These are phyloP conservation scores for Xiphorhynchus erythropygius DNA, from an alignment of 2,797 vertebrate species.

Conservation along the genomic window DNA sequence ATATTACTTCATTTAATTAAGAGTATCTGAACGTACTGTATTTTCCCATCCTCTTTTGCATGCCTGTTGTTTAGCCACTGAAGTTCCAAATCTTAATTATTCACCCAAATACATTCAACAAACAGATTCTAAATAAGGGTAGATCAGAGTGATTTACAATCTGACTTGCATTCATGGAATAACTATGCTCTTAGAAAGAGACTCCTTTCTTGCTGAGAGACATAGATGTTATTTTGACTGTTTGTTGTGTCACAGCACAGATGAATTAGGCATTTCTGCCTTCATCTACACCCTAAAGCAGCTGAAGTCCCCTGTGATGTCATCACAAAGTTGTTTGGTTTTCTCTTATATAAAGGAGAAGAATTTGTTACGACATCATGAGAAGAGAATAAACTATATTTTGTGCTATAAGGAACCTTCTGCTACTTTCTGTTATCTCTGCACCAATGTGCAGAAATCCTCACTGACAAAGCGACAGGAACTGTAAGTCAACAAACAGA, in stretches of 20 bases:
- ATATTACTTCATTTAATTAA: conserved; percentile 14
- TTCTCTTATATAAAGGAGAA: conserved; percentile 41
- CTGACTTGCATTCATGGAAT: conserved; percentile 71
- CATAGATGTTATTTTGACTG: conserved; percentile 67
- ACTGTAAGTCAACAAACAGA: conserved; percentile 37
- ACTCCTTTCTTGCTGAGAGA: conserved; percentile 60
- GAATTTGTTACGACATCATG: conserved; percentile 63
- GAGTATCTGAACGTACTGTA: conserved; percentile 44
- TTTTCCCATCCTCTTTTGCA: conserved; percentile 49
- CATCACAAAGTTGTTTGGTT: conserved; percentile 61
- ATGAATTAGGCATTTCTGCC: conserved; percentile 66
- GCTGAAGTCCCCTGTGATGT: conserved; percentile 67
- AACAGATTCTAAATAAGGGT: conserved; percentile 73
- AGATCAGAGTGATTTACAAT: conserved; percentile 66
- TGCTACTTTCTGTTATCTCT: conserved; percentile 52
- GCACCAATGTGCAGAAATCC: conserved; percentile 24
- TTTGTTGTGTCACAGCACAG: conserved; percentile 58
- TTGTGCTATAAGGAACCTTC: conserved; percentile 51
- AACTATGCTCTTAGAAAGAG: conserved; percentile 70
- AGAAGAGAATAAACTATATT: conserved; percentile 51
- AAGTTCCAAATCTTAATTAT: conserved; percentile 74
- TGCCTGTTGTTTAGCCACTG: conserved; percentile 65
- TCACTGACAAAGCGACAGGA: conserved; percentile 40
- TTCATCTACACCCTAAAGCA: conserved; percentile 62
- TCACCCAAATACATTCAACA: conserved; percentile 72